These are phyloP conservation scores for Luperina nickerlii DNA, from an alignment of 2,888 invertebrate genomes.

Conservation along the genomic window DNA sequence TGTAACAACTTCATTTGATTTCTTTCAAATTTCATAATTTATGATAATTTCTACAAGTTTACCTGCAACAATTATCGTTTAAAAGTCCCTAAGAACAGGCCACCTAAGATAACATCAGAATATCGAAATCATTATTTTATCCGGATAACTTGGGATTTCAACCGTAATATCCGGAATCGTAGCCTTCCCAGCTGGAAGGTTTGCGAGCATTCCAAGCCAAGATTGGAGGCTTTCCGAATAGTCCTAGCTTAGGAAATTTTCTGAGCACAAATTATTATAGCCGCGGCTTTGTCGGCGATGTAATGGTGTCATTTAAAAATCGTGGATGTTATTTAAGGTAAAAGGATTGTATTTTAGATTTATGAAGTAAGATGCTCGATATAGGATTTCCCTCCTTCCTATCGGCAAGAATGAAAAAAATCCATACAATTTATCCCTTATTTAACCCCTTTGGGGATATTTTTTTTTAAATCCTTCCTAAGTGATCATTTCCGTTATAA, in stretches of 20 bases:
- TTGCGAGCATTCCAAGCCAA: slow-evolving; percentile 38
- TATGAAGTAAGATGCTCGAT: background rate
- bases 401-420: background rate
- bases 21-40: background rate
- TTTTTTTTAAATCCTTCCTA: too few species aligned
- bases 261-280: slow-evolving; percentile 31
- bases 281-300: slow-evolving; percentile 9
- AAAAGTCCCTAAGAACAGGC: background rate
- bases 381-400: background rate
- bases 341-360: background rate
- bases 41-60: background rate
- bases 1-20: too few species aligned
- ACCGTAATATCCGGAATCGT: slow-evolving; percentile 25
- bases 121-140: slow-evolving; percentile 30
- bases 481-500: background rate
- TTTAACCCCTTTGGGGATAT: background rate
- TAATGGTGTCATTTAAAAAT: background rate
- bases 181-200: slow-evolving; percentile 6
- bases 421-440: background rate
- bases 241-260: slow-evolving; percentile 13
- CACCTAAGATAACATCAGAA: background rate
- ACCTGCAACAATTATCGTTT: background rate
- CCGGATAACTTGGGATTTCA: slow-evolving; percentile 28
- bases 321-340: background rate
- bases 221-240: slow-evolving; percentile 44